Evolutionary conservation across 2,797 vertebrate species (phyloP).

Genomic region (Botia kubotai): DNA sequence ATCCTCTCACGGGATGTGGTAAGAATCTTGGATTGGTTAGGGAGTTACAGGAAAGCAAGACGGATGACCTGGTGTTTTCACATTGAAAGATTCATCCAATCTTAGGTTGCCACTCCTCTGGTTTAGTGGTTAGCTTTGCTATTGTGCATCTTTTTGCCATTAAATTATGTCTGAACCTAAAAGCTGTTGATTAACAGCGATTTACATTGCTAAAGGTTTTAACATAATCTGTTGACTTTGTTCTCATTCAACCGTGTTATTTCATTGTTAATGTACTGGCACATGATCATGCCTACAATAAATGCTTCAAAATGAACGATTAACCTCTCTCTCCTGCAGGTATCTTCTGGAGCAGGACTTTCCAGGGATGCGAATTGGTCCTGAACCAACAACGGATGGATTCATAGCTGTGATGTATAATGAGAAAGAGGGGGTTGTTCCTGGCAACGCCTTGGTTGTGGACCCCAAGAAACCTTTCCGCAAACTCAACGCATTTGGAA

Average conservation of each 20-base stretch:
- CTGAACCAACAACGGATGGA: constrained; percentile 95
- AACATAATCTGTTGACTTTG: not conserved
- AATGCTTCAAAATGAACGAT: constrained; percentile 4
- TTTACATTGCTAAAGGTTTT: not conserved
- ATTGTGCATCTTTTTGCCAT: not conserved
- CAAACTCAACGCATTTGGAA: constrained; percentile 94
- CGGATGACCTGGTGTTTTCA: constrained; percentile 45
- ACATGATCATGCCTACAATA: not conserved
- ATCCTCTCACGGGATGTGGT: constrained; percentile 42
- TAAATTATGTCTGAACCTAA: not conserved
- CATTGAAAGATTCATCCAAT: not conserved
- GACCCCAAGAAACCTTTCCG: constrained; percentile 96
- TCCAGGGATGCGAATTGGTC: constrained; percentile 96
- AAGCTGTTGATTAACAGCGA: not conserved
- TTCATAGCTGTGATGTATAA: constrained; percentile 98
- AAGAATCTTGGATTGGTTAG: constrained; percentile 10
- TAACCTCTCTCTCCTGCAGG: constrained; percentile 68
- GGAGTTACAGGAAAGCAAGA: constrained; percentile 38
- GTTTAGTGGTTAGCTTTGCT: constrained; percentile 11
- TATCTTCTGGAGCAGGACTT: constrained; percentile 96
- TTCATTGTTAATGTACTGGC: constrained; percentile 1
- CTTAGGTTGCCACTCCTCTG: not conserved
- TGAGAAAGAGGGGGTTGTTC: constrained; percentile 88
- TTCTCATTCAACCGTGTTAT: not conserved
- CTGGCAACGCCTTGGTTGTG: constrained; percentile 94